Base-by-base conservation (phyloP, 1,140 invertebrate species). In the Drosophila malerkotliana region DNA sequence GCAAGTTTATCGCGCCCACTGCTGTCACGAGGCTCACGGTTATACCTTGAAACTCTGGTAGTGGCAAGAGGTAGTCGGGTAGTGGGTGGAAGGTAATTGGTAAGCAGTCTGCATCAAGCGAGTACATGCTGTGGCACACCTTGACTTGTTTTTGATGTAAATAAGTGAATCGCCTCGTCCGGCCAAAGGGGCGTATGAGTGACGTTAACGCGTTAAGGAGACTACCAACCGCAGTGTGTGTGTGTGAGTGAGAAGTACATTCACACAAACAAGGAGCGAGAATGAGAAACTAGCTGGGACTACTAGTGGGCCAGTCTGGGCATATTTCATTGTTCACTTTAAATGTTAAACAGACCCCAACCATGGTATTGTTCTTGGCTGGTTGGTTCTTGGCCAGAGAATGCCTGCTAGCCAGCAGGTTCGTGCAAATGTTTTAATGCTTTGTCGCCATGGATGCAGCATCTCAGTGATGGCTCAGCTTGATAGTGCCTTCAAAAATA, bases 311-410 rank as follows among this genome's bases (percentile, higher is more conserved):
- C 61, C 63, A 55, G 66, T 75, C 72, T 58, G 60, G 61, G 66
- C 66, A 82, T 81, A 87, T 81, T 85, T 82, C 82, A 87, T 87
- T 88, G 83, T 88, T 82, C 81, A 81, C 82, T 78, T 85, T 87
- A 87, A 85, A 87, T 85, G 81, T 87, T 85, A 75, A 85, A 63
- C 81, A 80, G 77, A 72, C 61, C 56, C 64, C 71, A 64, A 41
- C 59, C 73, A 81, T 32, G 60, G 51, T 62, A 72, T 57, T 68
- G 53, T 52, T 79, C 61, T 59, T 55, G 61, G 39, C 74, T 39
- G 32, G 41, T 49, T 67, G 39, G 44, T 24, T 28, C 26, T 28
- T 28, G 61, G 66, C 55, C 10, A n/a, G 12, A 45, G 73, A 66
- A 82, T 63, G 6, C 45, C 59, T 18, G 53, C 48, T 57, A 61